These are phyloP conservation scores for Pangasius djambal DNA, from an alignment of 2,797 vertebrate genomes.

Conservation along the genomic window DNA sequence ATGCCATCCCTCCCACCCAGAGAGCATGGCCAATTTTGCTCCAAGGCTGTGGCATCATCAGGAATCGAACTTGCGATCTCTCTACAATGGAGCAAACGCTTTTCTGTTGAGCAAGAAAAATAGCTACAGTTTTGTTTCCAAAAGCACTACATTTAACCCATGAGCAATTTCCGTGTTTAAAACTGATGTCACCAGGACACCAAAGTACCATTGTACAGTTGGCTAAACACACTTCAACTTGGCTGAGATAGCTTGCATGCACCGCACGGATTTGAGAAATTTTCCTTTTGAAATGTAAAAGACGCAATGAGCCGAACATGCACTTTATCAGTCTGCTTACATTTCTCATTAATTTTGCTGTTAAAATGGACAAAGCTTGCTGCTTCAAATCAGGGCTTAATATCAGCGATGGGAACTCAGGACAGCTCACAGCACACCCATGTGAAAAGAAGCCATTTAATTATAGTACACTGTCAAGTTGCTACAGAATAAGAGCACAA, in stretches of 20 bases:
- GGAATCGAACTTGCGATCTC: neutral
- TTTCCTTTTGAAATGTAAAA: neutral
- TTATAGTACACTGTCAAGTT: neutral
- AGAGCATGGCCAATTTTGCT: too few relatives aligned
- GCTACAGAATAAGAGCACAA: neutral
- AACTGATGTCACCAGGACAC: neutral
- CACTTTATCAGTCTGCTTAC: neutral
- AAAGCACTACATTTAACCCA: neutral
- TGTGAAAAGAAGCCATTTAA: conserved; percentile 18
- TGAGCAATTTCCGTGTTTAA: neutral
- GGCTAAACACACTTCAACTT: neutral
- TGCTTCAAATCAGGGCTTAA: neutral
- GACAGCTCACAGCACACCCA: neutral
- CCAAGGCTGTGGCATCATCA: too few relatives aligned
- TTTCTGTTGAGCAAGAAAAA: neutral
- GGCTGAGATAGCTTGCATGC: neutral
- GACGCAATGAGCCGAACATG: neutral
- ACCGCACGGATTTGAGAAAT: neutral
- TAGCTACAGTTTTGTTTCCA: neutral
- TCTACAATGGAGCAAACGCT: neutral
- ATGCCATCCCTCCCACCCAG: too few relatives aligned
- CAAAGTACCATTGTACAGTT: neutral
- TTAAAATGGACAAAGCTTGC: neutral
- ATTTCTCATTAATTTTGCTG: neutral
- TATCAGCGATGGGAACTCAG: neutral